Evolutionary conservation across 2,113 vertebrate genomes (phyloP).

Genomic region (Bubo bubo): DNA sequence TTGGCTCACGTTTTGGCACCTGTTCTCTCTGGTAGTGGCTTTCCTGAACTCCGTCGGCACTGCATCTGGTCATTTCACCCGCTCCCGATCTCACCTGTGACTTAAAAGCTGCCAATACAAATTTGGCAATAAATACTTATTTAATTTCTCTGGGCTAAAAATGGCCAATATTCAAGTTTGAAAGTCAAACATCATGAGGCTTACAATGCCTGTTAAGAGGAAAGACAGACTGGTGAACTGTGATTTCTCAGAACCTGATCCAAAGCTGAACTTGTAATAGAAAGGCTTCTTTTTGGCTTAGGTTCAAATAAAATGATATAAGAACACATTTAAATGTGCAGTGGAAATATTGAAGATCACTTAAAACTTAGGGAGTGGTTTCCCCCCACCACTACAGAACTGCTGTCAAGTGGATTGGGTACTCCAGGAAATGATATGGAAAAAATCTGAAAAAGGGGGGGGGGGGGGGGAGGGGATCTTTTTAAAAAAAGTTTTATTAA

Average conservation of each 20-base stretch:
- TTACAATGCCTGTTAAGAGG: conserved; percentile 6
- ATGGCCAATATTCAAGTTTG: conserved; percentile 56
- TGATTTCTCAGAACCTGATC: neutral
- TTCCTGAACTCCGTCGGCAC: neutral
- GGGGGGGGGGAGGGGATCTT: neutral
- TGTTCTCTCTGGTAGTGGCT: neutral
- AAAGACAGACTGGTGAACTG: neutral
- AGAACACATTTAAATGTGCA: neutral
- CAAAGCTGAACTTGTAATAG: neutral
- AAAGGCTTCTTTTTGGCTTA: neutral
- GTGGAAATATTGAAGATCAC: neutral
- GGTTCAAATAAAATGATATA: neutral
- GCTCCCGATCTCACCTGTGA: neutral
- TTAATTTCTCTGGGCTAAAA: conserved; percentile 40
- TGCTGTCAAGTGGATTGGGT: neutral
- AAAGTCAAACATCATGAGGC: conserved; percentile 57
- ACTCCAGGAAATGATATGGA: neutral
- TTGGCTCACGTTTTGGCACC: neutral
- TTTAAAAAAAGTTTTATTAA: neutral
- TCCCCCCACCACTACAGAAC: neutral
- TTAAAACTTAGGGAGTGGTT: neutral
- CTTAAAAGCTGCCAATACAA: conserved; percentile 55
- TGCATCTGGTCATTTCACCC: neutral
- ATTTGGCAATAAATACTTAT: conserved; percentile 52
- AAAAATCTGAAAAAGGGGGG: neutral